Base-by-base conservation (phyloP, 64 coral and sea anemone species). In the Trachythela sp. region DNA sequence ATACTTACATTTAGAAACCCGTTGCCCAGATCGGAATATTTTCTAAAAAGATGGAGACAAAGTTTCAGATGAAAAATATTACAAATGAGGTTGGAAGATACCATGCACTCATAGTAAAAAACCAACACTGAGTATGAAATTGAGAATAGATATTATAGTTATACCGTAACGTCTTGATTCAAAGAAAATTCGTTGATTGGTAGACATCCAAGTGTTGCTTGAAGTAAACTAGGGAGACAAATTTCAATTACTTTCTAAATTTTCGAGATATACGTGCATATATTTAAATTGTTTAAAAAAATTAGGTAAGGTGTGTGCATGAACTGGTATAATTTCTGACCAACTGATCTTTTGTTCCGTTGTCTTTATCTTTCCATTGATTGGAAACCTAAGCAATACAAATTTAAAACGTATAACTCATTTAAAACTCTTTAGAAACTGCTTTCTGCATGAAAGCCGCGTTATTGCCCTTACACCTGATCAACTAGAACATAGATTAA, bases 331-430 rank as follows among this genome's bases (percentile, higher is more conserved):
- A 45, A 45, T 11, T 45, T 45, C 75, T 80, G 85, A 99, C 96
- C 96, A 99, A 60, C 87, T 99, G 48, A 99, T 92, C 40, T 99
- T 99, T 72, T 99, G 96, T 29, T 99, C 96, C 17, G 96, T 95
- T 43, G 93, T 91, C 86, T 90, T 99, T 40, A 99, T 95, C 86
- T 86, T 94, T 77, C 96, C 96, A 45, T 84, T 93, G 9, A 99
- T 90, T 20, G 96, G 96, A 91, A 95, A 99, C 75, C 96, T 99
- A 60, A 7, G 17, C 51, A n/a, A 80, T 2, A 50, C 48, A 36
- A 27, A 37, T 48, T 4, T 40, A 52, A 40, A 24, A 24, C 1
- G 33, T 36, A 29, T 18, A 34, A 32, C 10, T 18, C 14, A 2
- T 48, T 26, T 32, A 27, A 10, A 83, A 34, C 39, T 13, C 24